These are phyloP conservation scores for Phymanthus crucifer DNA, from an alignment of 92 coral and sea anemone genomes.

Conservation along the genomic window DNA sequence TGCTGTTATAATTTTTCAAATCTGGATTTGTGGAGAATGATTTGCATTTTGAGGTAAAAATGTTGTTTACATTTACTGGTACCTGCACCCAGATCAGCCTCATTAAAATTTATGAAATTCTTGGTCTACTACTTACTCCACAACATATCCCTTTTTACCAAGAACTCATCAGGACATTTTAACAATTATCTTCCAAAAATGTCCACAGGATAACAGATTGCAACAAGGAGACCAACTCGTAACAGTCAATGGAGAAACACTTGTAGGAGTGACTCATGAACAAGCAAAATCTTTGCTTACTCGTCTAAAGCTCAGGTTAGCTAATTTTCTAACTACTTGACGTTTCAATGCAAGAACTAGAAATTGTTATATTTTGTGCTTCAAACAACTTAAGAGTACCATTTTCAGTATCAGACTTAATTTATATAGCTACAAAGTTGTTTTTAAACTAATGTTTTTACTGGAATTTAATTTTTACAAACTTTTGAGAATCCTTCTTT, in stretches of 20 bases:
- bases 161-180: not conserved
- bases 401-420: too few relatives aligned
- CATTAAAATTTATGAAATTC: conserved; percentile 2
- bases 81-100: conserved; percentile 7
- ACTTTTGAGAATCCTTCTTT: not conserved
- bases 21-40: not conserved
- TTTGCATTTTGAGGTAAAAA: conserved; percentile 30
- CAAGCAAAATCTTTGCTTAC: conserved; percentile 96
- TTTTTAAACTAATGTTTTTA: not conserved
- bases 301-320: conserved; percentile 81
- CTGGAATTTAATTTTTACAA: not conserved
- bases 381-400: not conserved
- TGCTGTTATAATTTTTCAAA: not conserved
- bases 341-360: too few relatives aligned
- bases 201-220: conserved; percentile 68
- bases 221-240: conserved; percentile 86
- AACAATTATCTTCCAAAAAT: conserved; percentile 4
- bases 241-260: conserved; percentile 84
- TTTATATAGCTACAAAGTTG: not conserved
- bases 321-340: too few relatives aligned
- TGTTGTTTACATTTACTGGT: conserved; percentile 13
- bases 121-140: not conserved
- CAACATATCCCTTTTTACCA: not conserved
- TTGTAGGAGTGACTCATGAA: conserved; percentile 96
- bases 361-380: not conserved